Evolutionary conservation across 2,888 invertebrate species (phyloP).

Genomic region (Isoperla grammatica): DNA sequence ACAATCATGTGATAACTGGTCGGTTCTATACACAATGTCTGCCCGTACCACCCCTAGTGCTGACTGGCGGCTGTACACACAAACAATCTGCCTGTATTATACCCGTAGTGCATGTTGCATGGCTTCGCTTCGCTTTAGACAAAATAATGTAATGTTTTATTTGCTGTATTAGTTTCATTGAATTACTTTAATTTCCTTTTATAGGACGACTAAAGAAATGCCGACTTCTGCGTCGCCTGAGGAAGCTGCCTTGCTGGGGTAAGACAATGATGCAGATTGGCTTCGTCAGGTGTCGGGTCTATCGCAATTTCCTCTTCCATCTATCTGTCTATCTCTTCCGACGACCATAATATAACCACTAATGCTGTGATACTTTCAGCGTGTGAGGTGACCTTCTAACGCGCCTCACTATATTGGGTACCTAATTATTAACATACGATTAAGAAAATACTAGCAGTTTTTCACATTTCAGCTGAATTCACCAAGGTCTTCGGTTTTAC

Average conservation of each 20-base stretch:
- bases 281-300: slow-evolving; percentile 14
- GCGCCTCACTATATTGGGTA: no score
- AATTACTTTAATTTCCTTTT: slow-evolving; percentile 32
- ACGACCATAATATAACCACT: no score
- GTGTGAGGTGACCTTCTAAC: no score
- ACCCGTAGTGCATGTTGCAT: no score
- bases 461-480: slow-evolving; percentile 14
- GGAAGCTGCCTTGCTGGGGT: slow-evolving; percentile 85
- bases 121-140: background rate
- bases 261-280: slow-evolving; percentile 46
- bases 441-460: background rate
- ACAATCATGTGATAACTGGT: no score
- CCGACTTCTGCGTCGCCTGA: slow-evolving; percentile 67
- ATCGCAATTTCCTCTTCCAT: background rate
- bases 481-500: slow-evolving; percentile 1
- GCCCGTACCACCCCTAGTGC: no score
- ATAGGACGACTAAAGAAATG: slow-evolving; percentile 53
- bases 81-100: no score
- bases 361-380: no score
- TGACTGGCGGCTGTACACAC: no score
- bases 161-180: slow-evolving; percentile 11
- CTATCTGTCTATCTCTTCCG: no score
- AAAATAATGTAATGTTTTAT: background rate
- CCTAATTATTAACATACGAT: no score
- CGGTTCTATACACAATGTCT: no score